Percentiles rank a stretch among this genome's conserved stretches.
phyloP scores from a whole-genome alignment of 2,888 invertebrate genomes.

The Congeria kusceri region DNA sequence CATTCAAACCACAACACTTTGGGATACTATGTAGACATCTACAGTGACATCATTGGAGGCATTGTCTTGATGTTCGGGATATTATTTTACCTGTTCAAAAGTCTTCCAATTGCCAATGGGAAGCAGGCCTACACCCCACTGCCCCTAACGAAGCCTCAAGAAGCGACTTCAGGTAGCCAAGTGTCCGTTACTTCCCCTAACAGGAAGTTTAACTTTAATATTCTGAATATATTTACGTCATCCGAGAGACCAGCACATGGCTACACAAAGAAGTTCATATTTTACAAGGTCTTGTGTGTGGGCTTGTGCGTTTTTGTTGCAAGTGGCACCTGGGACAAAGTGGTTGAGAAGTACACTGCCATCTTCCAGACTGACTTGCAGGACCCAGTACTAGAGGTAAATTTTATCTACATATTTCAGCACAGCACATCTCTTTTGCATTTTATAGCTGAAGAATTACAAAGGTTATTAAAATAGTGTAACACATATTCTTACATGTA shows the following conservation, averaged over 20 bases:
- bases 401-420: neutral
- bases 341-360: constrained; percentile 57
- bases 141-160: constrained; percentile 48
- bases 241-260: constrained; percentile 34
- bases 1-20: constrained; percentile 88
- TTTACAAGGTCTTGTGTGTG: constrained; percentile 72
- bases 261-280: constrained; percentile 68
- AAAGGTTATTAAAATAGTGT: no score
- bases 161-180: constrained; percentile 40
- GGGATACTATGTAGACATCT: constrained; percentile 93
- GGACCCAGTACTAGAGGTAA: constrained; percentile 55
- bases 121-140: constrained; percentile 46
- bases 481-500: no score
- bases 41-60: constrained; percentile 91
- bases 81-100: constrained; percentile 63
- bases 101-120: constrained; percentile 45
- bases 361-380: constrained; percentile 52
- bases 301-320: constrained; percentile 69
- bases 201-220: constrained; percentile 52
- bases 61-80: constrained; percentile 86
- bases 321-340: constrained; percentile 74
- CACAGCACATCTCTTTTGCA: no score
- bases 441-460: no score
- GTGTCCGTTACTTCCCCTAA: constrained; percentile 49
- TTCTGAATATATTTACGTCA: constrained; percentile 42